Conservation (phyloP, 1,140 invertebrate species). For the Sipha flava region DNA sequence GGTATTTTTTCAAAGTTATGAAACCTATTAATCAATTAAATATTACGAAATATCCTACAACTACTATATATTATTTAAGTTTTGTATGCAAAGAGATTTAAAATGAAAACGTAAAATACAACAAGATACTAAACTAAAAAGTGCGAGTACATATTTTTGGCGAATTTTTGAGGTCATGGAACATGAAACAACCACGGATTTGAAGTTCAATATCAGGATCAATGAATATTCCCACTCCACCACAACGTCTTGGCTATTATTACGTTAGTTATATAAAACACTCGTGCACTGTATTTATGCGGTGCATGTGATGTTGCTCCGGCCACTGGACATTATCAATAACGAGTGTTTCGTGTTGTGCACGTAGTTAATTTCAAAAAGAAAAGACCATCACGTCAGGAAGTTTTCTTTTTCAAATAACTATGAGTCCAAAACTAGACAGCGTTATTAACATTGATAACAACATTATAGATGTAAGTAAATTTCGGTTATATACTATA, state of each 20-base stretch:
- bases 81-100: no score
- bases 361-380: background rate
- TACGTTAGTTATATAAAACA: background rate
- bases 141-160: background rate
- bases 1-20: no score
- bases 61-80: no score
- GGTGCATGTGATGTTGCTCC: background rate
- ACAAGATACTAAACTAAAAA: no score
- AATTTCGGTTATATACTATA: no score
- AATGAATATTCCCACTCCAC: background rate
- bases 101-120: no score
- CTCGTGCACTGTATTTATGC: background rate
- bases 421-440: constrained; percentile 22
- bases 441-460: background rate
- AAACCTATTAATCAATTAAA: no score
- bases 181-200: background rate
- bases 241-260: background rate
- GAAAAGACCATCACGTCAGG: background rate
- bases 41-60: no score
- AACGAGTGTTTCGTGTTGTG: background rate
- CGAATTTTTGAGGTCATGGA: background rate
- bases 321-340: background rate
- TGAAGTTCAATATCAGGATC: constrained; percentile 19
- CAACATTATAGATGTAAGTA: background rate
- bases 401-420: constrained; percentile 19